These are phyloP conservation scores for Esox lucius DNA, from an alignment of 2,797 vertebrate species.

Conservation along the genomic window DNA sequence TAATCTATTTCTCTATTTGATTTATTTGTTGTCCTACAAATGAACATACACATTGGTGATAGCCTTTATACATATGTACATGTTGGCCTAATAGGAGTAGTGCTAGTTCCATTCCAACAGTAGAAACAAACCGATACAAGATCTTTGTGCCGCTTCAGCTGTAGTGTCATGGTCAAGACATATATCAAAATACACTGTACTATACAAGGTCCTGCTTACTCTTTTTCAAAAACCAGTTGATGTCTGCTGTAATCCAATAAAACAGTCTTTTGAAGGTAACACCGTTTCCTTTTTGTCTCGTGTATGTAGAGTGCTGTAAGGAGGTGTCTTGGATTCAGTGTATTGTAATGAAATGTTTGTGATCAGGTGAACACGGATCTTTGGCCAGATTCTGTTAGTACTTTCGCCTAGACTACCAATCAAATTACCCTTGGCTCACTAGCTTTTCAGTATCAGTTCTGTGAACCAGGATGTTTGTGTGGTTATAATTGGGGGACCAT, in stretches of 20 bases:
- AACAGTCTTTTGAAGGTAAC: conserved; percentile 69
- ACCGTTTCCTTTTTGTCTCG: neutral
- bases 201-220: conserved; percentile 60
- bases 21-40: conserved; percentile 42
- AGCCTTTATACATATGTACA: conserved; percentile 68
- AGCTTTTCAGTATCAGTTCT: neutral
- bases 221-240: conserved; percentile 87
- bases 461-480: conserved; percentile 5
- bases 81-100: conserved; percentile 69
- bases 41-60: conserved; percentile 59
- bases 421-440: conserved; percentile 8
- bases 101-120: conserved; percentile 68
- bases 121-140: conserved; percentile 42
- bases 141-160: conserved; percentile 73
- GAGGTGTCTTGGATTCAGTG: neutral
- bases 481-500: conserved; percentile 32
- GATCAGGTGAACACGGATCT: neutral
- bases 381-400: neutral
- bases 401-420: conserved; percentile 7
- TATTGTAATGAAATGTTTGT: neutral
- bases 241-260: conserved; percentile 86
- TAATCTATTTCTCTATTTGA: conserved; percentile 21
- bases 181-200: conserved; percentile 71
- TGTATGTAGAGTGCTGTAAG: neutral
- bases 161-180: conserved; percentile 71